Conservation (phyloP, 2,888 invertebrate species). For the Cybosia mesomella region DNA sequence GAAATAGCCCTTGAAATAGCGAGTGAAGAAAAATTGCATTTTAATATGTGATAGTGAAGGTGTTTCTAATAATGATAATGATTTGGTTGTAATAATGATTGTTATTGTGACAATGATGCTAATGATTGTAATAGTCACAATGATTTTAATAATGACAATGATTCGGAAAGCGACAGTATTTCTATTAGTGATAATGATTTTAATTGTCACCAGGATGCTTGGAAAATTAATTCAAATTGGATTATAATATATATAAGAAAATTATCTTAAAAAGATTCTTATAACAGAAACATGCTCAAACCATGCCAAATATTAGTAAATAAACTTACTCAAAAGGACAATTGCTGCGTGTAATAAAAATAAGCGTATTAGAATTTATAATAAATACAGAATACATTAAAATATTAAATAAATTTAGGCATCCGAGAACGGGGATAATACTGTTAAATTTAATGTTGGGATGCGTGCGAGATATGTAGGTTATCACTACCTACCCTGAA, state of each 20-base stretch:
- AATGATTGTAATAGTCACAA: too few relatives aligned
- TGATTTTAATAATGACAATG: too few relatives aligned
- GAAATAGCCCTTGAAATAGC: too few relatives aligned
- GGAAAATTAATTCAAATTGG: neutral
- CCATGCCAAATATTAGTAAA: slow-evolving; percentile 31
- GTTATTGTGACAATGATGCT: neutral
- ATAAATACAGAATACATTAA: slow-evolving; percentile 43
- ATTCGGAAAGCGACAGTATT: too few relatives aligned
- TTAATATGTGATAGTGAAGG: too few relatives aligned
- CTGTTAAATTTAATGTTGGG: too few relatives aligned
- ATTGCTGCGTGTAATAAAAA: slow-evolving; percentile 83
- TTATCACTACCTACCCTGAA: too few relatives aligned
- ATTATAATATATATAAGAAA: neutral
- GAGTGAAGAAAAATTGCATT: too few relatives aligned
- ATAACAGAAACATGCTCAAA: slow-evolving; percentile 18
- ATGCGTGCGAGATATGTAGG: too few relatives aligned
- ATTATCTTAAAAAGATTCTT: neutral
- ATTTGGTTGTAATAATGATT: too few relatives aligned
- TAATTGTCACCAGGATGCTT: neutral
- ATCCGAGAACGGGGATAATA: neutral
- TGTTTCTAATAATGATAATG: too few relatives aligned
- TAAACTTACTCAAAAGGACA: slow-evolving; percentile 83
- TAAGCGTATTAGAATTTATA: slow-evolving; percentile 43
- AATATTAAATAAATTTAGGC: neutral
- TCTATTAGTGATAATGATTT: neutral